These are phyloP conservation scores for Prunella strophiata DNA, from an alignment of 2,797 vertebrate genomes.

Conservation along the genomic window DNA sequence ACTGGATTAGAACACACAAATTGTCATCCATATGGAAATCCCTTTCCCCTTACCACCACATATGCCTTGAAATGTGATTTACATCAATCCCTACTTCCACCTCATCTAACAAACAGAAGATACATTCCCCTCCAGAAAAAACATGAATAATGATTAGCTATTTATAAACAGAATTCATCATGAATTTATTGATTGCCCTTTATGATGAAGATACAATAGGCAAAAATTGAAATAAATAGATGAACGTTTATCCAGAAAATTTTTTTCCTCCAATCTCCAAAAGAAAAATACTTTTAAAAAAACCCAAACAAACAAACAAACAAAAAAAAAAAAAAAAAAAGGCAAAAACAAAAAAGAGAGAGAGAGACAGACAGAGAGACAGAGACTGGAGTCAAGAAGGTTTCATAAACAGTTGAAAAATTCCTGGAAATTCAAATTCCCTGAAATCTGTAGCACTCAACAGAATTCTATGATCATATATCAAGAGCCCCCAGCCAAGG, in stretches of 20 bases:
- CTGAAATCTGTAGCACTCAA: neutral
- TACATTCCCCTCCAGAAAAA: neutral
- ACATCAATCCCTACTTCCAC: conserved; percentile 29
- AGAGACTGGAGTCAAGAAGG: neutral
- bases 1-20: conserved; percentile 11
- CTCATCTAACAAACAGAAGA: conserved; percentile 18
- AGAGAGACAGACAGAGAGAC: accelerated
- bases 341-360: no score
- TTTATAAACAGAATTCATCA: neutral
- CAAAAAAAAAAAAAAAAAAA: neutral
- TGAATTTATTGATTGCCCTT: neutral
- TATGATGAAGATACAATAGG: neutral
- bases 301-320: no score
- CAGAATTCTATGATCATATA: neutral
- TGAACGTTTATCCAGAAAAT: accelerated
- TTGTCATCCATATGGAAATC: conserved; percentile 37
- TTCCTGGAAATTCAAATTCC: neutral
- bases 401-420: neutral
- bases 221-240: neutral
- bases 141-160: neutral
- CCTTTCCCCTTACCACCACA: conserved; percentile 15
- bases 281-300: neutral
- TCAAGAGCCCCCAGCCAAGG: neutral
- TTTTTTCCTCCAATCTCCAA: neutral
- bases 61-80: conserved; percentile 45